Conservation (phyloP, 1,140 invertebrate genomes). For the Brachionus angularis region DNA sequence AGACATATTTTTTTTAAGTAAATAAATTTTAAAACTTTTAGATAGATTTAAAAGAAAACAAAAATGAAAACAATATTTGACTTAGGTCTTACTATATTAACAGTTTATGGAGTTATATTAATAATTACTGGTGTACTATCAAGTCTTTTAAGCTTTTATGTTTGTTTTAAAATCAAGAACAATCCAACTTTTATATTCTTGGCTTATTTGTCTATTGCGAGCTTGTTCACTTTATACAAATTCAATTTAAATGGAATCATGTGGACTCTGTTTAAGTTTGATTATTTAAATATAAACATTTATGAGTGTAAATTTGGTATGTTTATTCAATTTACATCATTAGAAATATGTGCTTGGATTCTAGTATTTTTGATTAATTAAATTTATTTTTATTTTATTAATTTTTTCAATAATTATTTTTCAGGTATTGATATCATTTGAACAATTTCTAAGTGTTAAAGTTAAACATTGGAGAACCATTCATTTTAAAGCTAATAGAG, state of each 20-base stretch:
- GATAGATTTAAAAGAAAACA: too few species aligned
- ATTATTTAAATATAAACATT: not conserved
- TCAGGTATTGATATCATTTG: not conserved
- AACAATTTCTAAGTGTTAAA: too few species aligned
- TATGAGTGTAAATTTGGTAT: not conserved
- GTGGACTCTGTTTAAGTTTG: not conserved
- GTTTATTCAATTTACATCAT: conserved; percentile 13
- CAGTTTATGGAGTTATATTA: not conserved
- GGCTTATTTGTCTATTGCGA: not conserved
- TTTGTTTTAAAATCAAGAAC: not conserved
- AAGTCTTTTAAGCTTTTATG: not conserved
- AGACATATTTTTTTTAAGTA: too few species aligned
- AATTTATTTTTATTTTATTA: not conserved
- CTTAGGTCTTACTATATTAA: not conserved
- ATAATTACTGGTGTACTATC: not conserved
- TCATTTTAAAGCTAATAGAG: too few species aligned
- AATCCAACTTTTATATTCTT: not conserved
- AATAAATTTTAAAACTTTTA: too few species aligned
- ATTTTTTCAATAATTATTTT: not conserved
- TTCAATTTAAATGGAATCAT: not conserved
- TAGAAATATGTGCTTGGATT: not conserved
- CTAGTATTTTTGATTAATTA: not conserved
- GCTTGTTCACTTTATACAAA: not conserved
- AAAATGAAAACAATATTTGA: too few species aligned
- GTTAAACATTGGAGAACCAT: too few species aligned